Base-by-base conservation (phyloP, 2,113 vertebrate genomes). In the Cephalopterus ornatus region DNA sequence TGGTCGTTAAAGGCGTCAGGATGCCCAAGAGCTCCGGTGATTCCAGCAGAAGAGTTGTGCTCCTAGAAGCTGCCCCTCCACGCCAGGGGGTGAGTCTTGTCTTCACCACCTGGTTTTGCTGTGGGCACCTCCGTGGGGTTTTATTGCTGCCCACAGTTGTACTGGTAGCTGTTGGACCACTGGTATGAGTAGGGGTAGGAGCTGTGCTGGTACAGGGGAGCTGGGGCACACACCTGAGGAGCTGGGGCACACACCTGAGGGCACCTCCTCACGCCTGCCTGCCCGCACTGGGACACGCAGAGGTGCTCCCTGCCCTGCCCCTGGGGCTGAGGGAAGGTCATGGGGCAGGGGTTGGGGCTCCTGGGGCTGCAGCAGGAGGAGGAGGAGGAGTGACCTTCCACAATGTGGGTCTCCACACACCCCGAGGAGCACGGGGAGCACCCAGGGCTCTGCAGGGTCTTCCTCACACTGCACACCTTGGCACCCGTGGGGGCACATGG, bases 91-190 rank as follows among this genome's bases (percentile, higher is more conserved):
- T 30, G 32, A 39, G 23, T 35, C 72, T 80, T 14, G 44, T 76
- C 49, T 33, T 27, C 75, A 33, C 11, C 1, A 0, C 67, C 52
- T 5, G 14, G 14, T 4, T 4, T 8, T 3, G 12, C 24, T 46
- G 28, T 2, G 24, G 50, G 28, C 20, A 4, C 12, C 39, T 67
- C 37, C 2, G 0, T 3, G 4, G 35, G 11, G 41, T 3, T 94
- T 37, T 49, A 94, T 5, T 27, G 70, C 1, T 86, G 90, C 52
- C 81, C 92, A 0, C 88, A 94, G 5, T 47, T 89, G 85, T 97
- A 96, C 33, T 93, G 82, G 82, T 94, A 96, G 33, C 74, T 92
- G 2, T 93, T 82, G 74, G 70, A 88, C 96, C 96, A 97, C 78
- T 97, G 92, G 85, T 94, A 97, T 1, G 93, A 94, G 18, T 70